phyloP scores from a whole-genome alignment of 2,113 vertebrate species.

The Megaceryle torquata region DNA sequence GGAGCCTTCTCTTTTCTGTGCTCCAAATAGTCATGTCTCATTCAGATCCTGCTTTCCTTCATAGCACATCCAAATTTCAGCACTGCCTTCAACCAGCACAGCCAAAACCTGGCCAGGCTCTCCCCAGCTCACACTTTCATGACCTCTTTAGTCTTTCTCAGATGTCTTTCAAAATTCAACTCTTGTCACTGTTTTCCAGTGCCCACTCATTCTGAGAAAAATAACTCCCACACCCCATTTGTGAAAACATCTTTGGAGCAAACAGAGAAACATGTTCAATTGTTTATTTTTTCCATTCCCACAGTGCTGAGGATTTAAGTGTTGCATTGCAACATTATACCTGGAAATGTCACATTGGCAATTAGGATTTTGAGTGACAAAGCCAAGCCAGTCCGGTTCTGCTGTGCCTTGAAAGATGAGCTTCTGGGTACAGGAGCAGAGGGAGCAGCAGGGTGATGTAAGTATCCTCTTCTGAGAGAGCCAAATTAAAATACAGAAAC shows the following conservation, averaged over 20 bases:
- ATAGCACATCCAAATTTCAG: not conserved
- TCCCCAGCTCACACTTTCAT: not conserved
- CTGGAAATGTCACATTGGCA: not conserved
- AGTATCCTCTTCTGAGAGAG: not conserved
- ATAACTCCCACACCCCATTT: not conserved
- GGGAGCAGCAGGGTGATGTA: not conserved
- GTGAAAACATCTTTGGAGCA: constrained; percentile 18
- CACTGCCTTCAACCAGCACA: not conserved
- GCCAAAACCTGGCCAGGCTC: not conserved
- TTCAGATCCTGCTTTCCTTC: not conserved
- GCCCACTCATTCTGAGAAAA: not conserved
- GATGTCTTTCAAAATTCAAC: not conserved
- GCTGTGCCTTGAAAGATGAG: not conserved
- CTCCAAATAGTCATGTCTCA: not conserved
- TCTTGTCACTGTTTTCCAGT: not conserved
- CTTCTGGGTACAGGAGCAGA: not conserved
- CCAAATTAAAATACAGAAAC: not conserved
- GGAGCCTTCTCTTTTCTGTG: not conserved
- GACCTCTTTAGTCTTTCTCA: not conserved
- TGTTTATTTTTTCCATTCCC: not conserved
- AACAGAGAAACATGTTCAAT: not conserved
- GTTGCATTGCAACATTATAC: not conserved
- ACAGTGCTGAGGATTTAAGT: not conserved
- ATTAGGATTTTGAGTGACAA: not conserved
- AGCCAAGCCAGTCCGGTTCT: not conserved